A percentile compares a stretch with the other conserved stretches of the same genome.
These are phyloP conservation scores for human DNA, from an alignment of 2,113 vertebrate genomes.

Conservation along the genomic window DNA sequence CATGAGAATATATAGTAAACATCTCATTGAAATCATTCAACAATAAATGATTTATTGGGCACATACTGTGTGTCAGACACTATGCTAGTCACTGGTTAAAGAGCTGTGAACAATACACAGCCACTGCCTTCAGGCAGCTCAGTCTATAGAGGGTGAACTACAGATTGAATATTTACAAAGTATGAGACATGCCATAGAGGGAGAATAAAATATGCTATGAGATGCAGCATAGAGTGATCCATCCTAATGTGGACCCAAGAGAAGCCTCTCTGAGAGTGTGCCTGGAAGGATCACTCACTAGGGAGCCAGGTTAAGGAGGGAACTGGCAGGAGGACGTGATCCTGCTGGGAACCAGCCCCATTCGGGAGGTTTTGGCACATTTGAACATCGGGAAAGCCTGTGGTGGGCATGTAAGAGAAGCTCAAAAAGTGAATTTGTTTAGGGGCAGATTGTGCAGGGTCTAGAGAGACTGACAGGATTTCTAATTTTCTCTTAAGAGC, in stretches of 20 bases:
- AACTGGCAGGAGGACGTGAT: not conserved
- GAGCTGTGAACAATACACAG: not conserved
- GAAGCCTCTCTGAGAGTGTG: not conserved
- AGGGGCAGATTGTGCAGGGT: not conserved
- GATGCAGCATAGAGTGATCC: not conserved
- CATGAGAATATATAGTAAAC: not conserved
- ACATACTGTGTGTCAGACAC: not conserved
- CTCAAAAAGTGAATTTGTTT: not conserved
- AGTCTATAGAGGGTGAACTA: not conserved
- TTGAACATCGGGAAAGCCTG: not conserved
- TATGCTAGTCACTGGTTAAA: not conserved
- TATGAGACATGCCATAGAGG: not conserved
- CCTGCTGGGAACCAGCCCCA: accelerated
- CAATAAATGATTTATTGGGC: not conserved
- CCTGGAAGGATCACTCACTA: not conserved
- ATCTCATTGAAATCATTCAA: not conserved
- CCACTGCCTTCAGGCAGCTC: not conserved
- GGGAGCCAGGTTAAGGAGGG: not conserved
- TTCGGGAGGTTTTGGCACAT: not conserved
- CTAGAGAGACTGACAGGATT: not conserved
- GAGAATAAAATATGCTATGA: not conserved
- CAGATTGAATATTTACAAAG: not conserved
- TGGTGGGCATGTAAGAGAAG: not conserved
- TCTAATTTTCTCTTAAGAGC: not conserved
- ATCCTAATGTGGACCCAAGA: not conserved